Base-by-base conservation (phyloP, 2,797 vertebrate species). In the Coccyzus lansbergi region DNA sequence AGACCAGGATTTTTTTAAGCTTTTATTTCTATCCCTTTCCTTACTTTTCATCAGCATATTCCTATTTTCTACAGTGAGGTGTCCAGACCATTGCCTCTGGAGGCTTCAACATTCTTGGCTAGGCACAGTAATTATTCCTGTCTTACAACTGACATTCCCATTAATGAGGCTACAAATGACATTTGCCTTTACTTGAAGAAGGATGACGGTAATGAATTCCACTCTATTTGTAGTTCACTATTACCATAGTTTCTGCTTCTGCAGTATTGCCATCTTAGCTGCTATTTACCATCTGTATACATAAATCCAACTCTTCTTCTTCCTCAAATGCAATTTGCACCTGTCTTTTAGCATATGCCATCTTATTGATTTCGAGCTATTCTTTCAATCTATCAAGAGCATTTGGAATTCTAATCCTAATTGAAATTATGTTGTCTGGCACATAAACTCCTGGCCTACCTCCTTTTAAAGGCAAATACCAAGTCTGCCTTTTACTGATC, bases 351-450 rank as follows among this genome's bases (percentile, higher is more conserved):
- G 79, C 56, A 44, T 88, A 93, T 79, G 56, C 24, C 60, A 79
- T 82, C 42, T 88, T 95, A 94, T 83, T 93, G 94, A 96, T 95
- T 94, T 95, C 83, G 93, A 70, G 40, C 83, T 83, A 88, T 81
- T 84, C 81, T 88, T 94, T 86, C 95, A 94, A 93, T 88, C 70
- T 92, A 82, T 72, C 88, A 84, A 52, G 77, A 92, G 31, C 48
- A 70, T 60, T 94, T 88, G 55, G 77, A 95, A 94, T 89, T 90
- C 93, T 86, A 94, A 90, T 88, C 44, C 86, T 90, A 94, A 94
- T 38, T 94, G 86, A 93, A 95, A 94, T 88, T 86, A 94, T 15
- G 67, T 90, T 94, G 92, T 94, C 88, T 68, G 80, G 86, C 78
- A 88, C 56, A 64, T 78, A 60, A 85, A 86, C 52, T 86, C 74